Evolutionary conservation across 2,113 vertebrate species (phyloP), one percentile per base, ranked within the genome.

Genomic region (Isichthys henryi): DNA sequence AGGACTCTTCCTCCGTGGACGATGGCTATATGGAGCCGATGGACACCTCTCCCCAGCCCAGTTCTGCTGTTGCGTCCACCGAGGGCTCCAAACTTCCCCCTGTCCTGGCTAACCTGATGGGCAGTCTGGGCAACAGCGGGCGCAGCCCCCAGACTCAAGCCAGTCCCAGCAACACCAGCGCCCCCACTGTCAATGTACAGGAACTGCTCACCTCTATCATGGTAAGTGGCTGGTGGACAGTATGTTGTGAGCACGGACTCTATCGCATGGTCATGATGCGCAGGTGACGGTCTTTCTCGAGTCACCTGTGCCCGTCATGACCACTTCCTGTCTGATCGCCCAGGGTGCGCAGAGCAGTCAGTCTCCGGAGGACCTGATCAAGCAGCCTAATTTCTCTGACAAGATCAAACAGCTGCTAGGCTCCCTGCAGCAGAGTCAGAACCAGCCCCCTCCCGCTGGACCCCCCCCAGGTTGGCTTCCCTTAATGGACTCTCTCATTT

Each of bases 191-290:
- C 91, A 98, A 98, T 0, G 97, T 99, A 0, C 98, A 99, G 94
- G 98, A 98, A 92, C 96, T 98, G 91, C 97, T 99, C 19, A 95
- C 96, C 1, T 98, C 98, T 86, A 98, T 98, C 90, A 99, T 99
- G 97, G 97, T 98, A 93, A 92, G 91, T 39, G 43, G 5, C 23
- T 21, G 27, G 43, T 2, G 1, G 62, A 49, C 21, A 23, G 88
- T 8, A 11, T 11, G 46, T 21, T 53, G 43, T 35, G 31, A 19
- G 58, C 35, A 15, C 5, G 31, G 21, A 7, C 80, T 10, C 48
- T 19, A 11, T 35, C 23, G 10, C 48, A 2, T 48, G 80, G 80
- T 21, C 43, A 10, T 21, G 5, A 39, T 1, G 27, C 70, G 3
- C 39, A 39, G 39, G 39, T 39, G 39, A 27, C 50, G 11, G 31